Evolutionary conservation across 1,140 invertebrate species (phyloP), one percentile per base, ranked within the genome.

Genomic region (Venturia canescens): DNA sequence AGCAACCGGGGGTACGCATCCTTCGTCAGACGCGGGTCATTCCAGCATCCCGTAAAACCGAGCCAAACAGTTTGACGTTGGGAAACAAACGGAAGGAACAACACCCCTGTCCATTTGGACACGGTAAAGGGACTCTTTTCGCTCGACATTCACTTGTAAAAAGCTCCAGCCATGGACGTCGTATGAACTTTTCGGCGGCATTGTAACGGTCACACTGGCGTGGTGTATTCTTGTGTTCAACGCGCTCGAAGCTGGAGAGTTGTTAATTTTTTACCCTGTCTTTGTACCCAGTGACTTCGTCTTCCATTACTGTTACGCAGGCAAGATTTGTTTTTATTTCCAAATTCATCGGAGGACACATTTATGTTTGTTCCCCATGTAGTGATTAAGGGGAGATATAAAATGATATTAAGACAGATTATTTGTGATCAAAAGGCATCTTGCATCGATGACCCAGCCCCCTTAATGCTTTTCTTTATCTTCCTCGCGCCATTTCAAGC

Each of bases 71-170:
- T 34, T 66, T 21, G 34, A 77, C 60, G 60, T 63, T 23, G 29
- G 31, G 29, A n/a, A 69, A 77, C 72, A 60, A 60, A 11, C 50
- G 27, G 16, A 69, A 38, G 26, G 44, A 77, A 57, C 57, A 75
- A 75, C 74, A 57, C 75, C 66, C 75, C 11, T 60, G 31, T 38
- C 75, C 75, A 77, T 77, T 77, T 44, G 57, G 75, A 66, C 75
- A 77, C 31, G 75, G 75, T 66, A 57, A 77, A 77, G 50, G 72
- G 72, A 76, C 53, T 31, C 60, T 60, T 77, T 66, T 66, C 53
- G 57, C 75, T 16, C 75, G 57, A 38, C 75, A 11, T 21, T 77
- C 26, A 5, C 21, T 15, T 23, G n/a, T n/a, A 50, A 21, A 27
- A 48, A 53, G 44, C 48, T 48, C 48, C 21, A 63, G 31, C 60